Evolutionary conservation across 2,113 vertebrate species (phyloP).

Genomic region (Phainopepla nitens): DNA sequence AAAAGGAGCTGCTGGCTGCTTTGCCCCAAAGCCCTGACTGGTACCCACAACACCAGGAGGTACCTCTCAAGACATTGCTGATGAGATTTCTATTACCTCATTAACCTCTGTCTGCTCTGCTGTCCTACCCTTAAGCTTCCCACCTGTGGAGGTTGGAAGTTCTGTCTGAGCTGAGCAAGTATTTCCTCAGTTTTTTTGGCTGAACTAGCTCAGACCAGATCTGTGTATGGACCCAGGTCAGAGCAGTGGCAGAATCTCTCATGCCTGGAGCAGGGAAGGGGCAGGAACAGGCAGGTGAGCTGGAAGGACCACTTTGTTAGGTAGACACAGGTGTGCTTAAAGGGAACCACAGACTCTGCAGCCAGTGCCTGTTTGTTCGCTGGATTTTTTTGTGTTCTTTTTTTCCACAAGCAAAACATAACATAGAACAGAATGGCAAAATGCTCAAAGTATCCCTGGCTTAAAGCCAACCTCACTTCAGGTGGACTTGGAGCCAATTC

Average conservation of each 20-base stretch:
- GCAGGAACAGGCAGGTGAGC: neutral
- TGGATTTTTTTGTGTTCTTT: neutral
- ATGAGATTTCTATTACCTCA: neutral
- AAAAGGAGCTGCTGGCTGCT: neutral
- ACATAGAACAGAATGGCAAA: accelerated
- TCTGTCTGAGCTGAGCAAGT: neutral
- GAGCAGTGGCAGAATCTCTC: neutral
- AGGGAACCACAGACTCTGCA: neutral
- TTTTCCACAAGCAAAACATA: neutral
- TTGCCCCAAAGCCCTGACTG: neutral
- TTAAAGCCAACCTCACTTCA: neutral
- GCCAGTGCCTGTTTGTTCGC: neutral
- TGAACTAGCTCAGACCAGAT: neutral
- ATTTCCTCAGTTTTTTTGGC: accelerated
- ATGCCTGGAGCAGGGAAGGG: accelerated
- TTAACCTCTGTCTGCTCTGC: neutral
- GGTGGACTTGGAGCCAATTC: neutral
- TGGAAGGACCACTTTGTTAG: neutral
- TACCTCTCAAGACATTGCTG: neutral
- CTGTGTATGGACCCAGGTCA: neutral
- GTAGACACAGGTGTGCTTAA: neutral
- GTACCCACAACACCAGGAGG: neutral
- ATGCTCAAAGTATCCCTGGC: neutral
- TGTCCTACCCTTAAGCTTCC: neutral
- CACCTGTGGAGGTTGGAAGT: neutral